Evolutionary conservation across 1,140 invertebrate species (phyloP).

Genomic region (Hylaeus anthracinus): DNA sequence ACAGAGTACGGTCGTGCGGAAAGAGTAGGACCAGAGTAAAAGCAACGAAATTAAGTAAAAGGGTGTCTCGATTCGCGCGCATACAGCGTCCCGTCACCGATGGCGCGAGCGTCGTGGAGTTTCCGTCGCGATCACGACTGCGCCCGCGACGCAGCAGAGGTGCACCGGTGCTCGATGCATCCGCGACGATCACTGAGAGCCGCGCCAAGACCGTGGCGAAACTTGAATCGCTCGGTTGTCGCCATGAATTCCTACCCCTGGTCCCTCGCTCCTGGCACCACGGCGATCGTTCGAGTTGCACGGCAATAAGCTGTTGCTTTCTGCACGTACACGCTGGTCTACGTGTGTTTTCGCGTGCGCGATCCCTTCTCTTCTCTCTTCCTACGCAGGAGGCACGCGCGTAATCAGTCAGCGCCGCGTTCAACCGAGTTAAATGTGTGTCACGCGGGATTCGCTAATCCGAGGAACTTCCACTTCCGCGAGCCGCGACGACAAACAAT

Average conservation of each 20-base stretch:
- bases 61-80: too few species aligned
- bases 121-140: neutral
- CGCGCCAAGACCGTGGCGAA: slow-evolving; percentile 16
- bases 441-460: slow-evolving; percentile 12
- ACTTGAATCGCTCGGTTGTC: neutral
- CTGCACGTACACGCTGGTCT: neutral
- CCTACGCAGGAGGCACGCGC: neutral
- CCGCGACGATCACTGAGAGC: slow-evolving; percentile 11
- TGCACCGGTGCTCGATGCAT: neutral
- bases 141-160: neutral
- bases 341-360: too few species aligned
- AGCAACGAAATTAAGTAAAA: too few species aligned
- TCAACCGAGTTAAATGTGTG: neutral
- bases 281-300: neutral
- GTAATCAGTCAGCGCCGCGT: slow-evolving; percentile 9
- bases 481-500: too few species aligned
- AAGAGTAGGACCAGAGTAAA: too few species aligned
- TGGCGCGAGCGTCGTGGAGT: too few species aligned
- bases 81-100: neutral
- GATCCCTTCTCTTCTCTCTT: neutral
- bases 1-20: too few species aligned
- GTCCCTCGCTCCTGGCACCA: neutral
- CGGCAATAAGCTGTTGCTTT: neutral
- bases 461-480: neutral
- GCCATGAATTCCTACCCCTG: neutral